Evolutionary conservation across 2,113 vertebrate species (phyloP).

Genomic region (Megalops atlanticus): DNA sequence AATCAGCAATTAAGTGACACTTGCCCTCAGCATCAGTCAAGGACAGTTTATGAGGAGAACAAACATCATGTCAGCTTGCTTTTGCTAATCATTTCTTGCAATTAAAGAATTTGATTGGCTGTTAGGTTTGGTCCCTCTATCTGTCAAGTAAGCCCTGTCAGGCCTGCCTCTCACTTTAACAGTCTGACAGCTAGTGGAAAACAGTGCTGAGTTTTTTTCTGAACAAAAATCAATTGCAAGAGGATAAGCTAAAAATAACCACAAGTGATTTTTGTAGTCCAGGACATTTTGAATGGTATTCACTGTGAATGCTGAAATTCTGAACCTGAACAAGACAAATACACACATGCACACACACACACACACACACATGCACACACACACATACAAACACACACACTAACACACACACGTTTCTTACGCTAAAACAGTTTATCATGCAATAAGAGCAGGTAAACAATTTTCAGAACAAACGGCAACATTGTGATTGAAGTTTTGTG

Average conservation of each 20-base stretch:
- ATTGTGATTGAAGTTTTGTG: neutral
- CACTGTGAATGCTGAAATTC: slow-evolving; percentile 10
- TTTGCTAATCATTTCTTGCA: neutral
- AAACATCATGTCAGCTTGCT: neutral
- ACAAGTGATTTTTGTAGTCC: neutral
- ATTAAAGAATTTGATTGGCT: neutral
- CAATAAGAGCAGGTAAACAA: slow-evolving; percentile 17
- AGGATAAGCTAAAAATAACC: slow-evolving; percentile 18
- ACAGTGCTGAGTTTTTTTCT: slow-evolving; percentile 2
- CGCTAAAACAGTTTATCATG: slow-evolving; percentile 8
- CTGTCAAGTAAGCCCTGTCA: neutral
- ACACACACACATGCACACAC: neutral
- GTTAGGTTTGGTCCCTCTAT: neutral
- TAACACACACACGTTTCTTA: too few relatives aligned
- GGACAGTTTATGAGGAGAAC: neutral
- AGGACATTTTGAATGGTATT: neutral
- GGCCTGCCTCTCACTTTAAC: neutral
- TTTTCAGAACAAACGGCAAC: slow-evolving; percentile 5
- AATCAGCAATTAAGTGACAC: neutral
- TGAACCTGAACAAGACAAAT: neutral
- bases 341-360: neutral
- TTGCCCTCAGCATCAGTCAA: neutral
- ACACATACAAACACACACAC: neutral
- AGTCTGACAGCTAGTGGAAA: slow-evolving; percentile 20
- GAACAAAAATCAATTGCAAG: neutral